These are phyloP conservation scores for Eulimnadia texana DNA, from an alignment of 1,140 invertebrate species.

Conservation along the genomic window DNA sequence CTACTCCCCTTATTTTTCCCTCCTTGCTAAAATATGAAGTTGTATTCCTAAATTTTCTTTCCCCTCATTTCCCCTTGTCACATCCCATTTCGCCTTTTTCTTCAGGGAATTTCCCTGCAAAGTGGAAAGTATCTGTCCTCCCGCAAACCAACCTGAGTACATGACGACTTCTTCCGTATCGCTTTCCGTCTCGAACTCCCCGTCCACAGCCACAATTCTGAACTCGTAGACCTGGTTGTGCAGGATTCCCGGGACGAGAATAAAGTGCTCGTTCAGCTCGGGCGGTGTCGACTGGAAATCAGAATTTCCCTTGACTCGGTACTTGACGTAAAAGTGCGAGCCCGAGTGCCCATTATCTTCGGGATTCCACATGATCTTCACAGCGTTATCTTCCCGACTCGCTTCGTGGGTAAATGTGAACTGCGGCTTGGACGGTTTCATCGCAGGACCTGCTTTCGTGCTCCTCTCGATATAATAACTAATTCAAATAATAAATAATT, in stretches of 20 bases:
- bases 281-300: slow-evolving; percentile 41
- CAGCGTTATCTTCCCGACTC: slow-evolving; percentile 51
- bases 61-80: too few species aligned
- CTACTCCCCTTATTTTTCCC: too few species aligned
- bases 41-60: too few species aligned
- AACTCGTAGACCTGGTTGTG: slow-evolving; percentile 77
- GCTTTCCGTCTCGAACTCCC: slow-evolving; percentile 55
- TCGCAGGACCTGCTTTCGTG: slow-evolving; percentile 39
- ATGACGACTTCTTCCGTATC: slow-evolving; percentile 60
- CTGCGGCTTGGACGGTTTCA: slow-evolving; percentile 54
- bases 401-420: slow-evolving; percentile 54
- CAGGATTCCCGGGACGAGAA: slow-evolving; percentile 59
- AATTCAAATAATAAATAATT: slow-evolving; percentile 17
- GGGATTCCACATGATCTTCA: slow-evolving; percentile 67
- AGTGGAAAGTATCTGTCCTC: too few species aligned
- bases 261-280: slow-evolving; percentile 55
- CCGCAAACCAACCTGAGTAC: too few species aligned
- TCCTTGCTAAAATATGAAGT: too few species aligned
- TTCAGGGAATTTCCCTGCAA: too few species aligned
- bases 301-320: slow-evolving; percentile 55
- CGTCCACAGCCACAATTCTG: slow-evolving; percentile 80
- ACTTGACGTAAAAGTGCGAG: slow-evolving; percentile 80
- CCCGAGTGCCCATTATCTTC: slow-evolving; percentile 48
- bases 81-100: too few species aligned
- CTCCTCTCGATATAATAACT: slow-evolving; percentile 64